A percentile compares a stretch with the other conserved stretches of the same genome.
These are phyloP conservation scores for Drosophila nigritarsus DNA, from an alignment of 2,888 invertebrate species.

Conservation along the genomic window DNA sequence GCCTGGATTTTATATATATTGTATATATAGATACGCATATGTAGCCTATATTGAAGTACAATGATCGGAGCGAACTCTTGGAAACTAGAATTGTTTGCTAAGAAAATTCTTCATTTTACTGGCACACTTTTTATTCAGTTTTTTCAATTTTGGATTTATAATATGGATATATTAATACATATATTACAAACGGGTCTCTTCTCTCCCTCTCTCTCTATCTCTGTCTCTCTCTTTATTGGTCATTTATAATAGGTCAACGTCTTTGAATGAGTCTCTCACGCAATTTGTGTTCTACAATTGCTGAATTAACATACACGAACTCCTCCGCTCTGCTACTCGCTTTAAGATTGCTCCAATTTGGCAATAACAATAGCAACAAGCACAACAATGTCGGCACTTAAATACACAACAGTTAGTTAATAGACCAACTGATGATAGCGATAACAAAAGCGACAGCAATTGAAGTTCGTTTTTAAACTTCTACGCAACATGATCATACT, in stretches of 20 bases:
- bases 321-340: slow-evolving; percentile 6
- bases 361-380: slow-evolving; percentile 5
- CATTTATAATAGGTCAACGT: slow-evolving; percentile 42
- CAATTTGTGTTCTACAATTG: slow-evolving; percentile 67
- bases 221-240: not conserved
- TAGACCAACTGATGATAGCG: slow-evolving; percentile 9
- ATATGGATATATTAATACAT: not conserved
- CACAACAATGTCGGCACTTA: slow-evolving; percentile 35
- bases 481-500: not conserved
- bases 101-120: not conserved
- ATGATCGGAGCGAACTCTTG: not conserved
- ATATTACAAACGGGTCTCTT: not conserved
- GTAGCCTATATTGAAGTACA: not conserved
- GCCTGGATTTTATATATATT: not conserved
- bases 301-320: slow-evolving; percentile 56
- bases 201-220: not conserved
- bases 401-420: slow-evolving; percentile 44
- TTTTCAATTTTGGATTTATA: not conserved
- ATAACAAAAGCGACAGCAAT: slow-evolving; percentile 8
- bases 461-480: not conserved
- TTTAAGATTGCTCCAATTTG: slow-evolving; percentile 37
- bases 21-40: not conserved
- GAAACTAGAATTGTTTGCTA: not conserved
- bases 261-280: slow-evolving; percentile 63
- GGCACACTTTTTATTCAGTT: not conserved